Base-by-base conservation (phyloP, 2,797 vertebrate genomes). In the Fratercula arctica region DNA sequence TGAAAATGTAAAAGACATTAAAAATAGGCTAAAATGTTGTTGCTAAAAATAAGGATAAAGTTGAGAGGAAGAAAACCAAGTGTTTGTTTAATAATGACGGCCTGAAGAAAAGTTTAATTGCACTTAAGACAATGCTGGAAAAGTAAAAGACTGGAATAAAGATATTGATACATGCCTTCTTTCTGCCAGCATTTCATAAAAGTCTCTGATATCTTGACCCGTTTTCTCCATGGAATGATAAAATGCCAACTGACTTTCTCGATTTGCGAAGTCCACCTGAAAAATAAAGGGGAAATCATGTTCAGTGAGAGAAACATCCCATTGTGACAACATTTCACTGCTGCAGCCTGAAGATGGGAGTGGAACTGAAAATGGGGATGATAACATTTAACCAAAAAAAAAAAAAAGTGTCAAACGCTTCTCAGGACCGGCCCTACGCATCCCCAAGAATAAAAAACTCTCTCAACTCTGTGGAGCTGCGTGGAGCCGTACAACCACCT, bases 191-290 rank as follows among this genome's bases (percentile, higher is more conserved):
- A 99, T 98, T 96, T 99, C 99, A 69, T 99, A 99, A 74, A 99
- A 99, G 96, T 99, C 99, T 98, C 99, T 98, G 96, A 99, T 99
- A 95, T 99, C 99, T 94, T 99, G 99, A 92, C 99, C 99, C 85
- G 99, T 99, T 94, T 99, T 99, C 97, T 99, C 99, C 99, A 99
- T 99, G 95, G 99, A 99, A 94, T 99, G 99, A 98, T 99, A 99
- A 97, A 99, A 99, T 48, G 99, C 99, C 98, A 99, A 97, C 95
- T 99, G 99, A 98, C 99, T 99, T 97, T 99, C 99, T 70, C 99
- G 99, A 97, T 99, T 99, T 87, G 99, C 99, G 98, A 99, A 99
- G 95, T 99, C 99, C 98, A 99, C 99, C 99, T 99, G 95, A 73
- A 98, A 96, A 91, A 96, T 13, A 64, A 84, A 93, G 35, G 18